phyloP scores from a whole-genome alignment of 2,797 vertebrate species.

The Arctocebus calabarensis region DNA sequence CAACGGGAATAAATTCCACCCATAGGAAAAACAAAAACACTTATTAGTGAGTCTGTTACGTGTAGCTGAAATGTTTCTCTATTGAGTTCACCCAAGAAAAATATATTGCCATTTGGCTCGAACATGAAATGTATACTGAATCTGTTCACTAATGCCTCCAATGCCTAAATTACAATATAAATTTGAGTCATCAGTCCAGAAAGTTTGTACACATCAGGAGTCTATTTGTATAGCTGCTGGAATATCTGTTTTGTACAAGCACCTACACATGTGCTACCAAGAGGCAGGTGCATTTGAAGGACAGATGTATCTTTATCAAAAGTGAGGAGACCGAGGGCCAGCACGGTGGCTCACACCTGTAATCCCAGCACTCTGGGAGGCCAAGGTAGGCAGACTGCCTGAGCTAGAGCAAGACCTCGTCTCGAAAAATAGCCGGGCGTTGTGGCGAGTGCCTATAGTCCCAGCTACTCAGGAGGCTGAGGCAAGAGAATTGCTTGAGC shows the following conservation, averaged over 20 bases:
- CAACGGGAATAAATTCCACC: neutral
- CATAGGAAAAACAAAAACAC: neutral
- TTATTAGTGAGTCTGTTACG: neutral
- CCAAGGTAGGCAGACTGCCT: no score
- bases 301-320: neutral
- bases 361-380: no score
- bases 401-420: no score
- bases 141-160: slow-evolving; percentile 18
- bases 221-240: neutral
- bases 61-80: neutral
- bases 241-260: neutral
- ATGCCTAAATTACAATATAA: neutral
- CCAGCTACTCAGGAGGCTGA: no score
- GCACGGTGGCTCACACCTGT: no score
- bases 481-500: no score
- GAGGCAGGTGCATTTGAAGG: neutral
- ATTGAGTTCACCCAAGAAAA: neutral
- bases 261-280: neutral
- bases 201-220: neutral
- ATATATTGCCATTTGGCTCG: neutral
- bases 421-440: no score
- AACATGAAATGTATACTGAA: neutral
- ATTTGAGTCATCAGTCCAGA: neutral
- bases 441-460: no score
- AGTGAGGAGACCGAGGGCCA: neutral